phyloP scores from a whole-genome alignment of 2,888 invertebrate species.

The Hyppa rectilinea region DNA sequence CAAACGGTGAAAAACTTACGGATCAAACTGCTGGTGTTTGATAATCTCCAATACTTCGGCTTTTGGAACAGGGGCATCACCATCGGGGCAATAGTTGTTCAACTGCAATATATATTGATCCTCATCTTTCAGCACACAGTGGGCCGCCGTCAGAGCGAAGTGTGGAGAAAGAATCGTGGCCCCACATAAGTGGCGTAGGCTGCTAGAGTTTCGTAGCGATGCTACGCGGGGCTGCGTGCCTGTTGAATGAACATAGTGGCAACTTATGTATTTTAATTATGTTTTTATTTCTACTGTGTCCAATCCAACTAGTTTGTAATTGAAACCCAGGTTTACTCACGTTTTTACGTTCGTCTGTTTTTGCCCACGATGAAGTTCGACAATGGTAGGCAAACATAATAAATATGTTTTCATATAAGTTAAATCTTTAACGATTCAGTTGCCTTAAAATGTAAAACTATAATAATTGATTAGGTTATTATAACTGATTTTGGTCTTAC shows the following conservation, averaged over 20 bases:
- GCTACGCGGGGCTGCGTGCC: constrained; percentile 79
- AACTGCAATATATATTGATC: constrained; percentile 75
- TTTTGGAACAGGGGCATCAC: constrained; percentile 62
- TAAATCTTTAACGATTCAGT: too few species aligned
- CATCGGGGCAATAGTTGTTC: constrained; percentile 77
- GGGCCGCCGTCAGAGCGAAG: constrained; percentile 84
- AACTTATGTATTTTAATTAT: background rate
- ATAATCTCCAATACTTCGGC: constrained; percentile 76
- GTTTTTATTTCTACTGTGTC: background rate
- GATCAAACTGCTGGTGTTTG: constrained; percentile 77
- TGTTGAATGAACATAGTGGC: constrained; percentile 51
- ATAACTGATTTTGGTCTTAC: constrained; percentile 24
- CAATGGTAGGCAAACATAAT: background rate
- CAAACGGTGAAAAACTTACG: constrained; percentile 72
- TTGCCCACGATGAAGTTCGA: background rate
- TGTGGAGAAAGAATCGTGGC: constrained; percentile 77
- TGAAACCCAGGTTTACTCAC: background rate
- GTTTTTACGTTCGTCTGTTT: background rate
- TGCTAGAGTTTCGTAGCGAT: constrained; percentile 77
- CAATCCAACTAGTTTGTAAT: background rate
- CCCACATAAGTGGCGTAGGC: constrained; percentile 79
- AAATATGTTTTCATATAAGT: background rate
- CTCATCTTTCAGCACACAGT: constrained; percentile 76
- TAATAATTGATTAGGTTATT: background rate
- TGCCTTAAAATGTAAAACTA: background rate